These are phyloP conservation scores for Elaphurus davidianus DNA, from an alignment of 2,113 vertebrate genomes.

Conservation along the genomic window DNA sequence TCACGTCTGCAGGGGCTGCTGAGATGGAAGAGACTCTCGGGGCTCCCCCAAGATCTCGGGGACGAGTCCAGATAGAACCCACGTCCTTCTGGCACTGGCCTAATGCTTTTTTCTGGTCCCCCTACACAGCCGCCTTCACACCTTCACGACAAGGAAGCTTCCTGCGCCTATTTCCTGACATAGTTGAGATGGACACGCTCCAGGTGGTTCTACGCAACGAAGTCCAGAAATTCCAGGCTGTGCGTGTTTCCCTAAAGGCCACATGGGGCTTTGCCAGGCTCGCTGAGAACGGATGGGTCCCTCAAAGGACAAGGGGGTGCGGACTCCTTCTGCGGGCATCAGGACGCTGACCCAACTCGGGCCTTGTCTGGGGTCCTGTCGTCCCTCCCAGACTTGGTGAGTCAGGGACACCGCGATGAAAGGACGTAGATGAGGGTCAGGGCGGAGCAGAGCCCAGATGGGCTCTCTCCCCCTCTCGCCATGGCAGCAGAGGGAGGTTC, in stretches of 20 bases:
- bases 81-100: accelerated
- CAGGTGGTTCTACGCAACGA: accelerated
- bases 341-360: accelerated
- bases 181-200: accelerated
- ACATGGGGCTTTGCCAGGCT: not conserved
- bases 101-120: not conserved
- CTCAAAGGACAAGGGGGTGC: accelerated
- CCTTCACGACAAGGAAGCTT: accelerated
- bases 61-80: not conserved
- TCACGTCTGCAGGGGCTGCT: accelerated
- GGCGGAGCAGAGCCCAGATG: accelerated
- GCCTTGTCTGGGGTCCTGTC: not conserved
- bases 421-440: not conserved
- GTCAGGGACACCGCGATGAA: accelerated
- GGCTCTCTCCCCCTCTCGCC: not conserved
- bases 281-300: accelerated
- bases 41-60: accelerated
- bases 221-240: not conserved
- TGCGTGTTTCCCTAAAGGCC: not conserved
- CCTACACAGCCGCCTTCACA: not conserved
- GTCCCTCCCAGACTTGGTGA: not conserved
- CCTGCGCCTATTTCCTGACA: accelerated
- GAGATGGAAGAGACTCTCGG: accelerated
- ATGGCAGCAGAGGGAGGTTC: accelerated
- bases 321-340: not conserved